Evolutionary conservation across 2,797 vertebrate species (phyloP), one percentile per base, ranked within the genome.

Genomic region (Hyperoplus immaculatus): DNA sequence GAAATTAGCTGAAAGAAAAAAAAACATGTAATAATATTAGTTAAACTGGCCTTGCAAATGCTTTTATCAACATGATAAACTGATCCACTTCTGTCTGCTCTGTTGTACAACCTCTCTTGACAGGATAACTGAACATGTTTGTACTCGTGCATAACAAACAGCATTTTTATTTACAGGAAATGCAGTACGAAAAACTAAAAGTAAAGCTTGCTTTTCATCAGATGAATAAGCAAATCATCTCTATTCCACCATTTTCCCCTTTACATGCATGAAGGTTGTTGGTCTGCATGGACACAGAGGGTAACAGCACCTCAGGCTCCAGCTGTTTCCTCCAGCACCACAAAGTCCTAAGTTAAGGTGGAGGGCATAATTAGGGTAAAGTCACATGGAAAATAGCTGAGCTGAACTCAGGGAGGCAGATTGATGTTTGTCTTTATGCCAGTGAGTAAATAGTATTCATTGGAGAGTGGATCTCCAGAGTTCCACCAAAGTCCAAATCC

Each of bases 371-470:
- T 66, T 60, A 21, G 2, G 8, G 42, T 14, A 54, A 77, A 78
- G 77, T 77, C 77, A 54, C 10, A 8, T 47, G 70, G 36, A 29
- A 64, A 36, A 65, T 5, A 68, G 72, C 56, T 72, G 64, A 62
- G 45, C 12, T 16, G 42, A 49, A 57, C 45, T 53, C 69, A 57
- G 18, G 41, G 46, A 56, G 51, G 21, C 45, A 12, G 63, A 57
- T 58, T 45, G 21, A 61, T 29, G 18, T 74, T 67, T 29, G 29
- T 29, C 29, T 29, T 94, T 94, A 99, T 69, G 98, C 97, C 91
- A 99, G 82, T 8, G 97, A 97, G 78, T 99, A 99, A 93, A 98
- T 97, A 71, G 97, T 95, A 1, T 97, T 98, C 89, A 97, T 96
- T 0, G 97, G 98, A 3, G 98, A 98, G 0, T 97, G 97, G 86